Base-by-base conservation (phyloP, 2,888 invertebrate genomes). In the Mermis nigrescens region DNA sequence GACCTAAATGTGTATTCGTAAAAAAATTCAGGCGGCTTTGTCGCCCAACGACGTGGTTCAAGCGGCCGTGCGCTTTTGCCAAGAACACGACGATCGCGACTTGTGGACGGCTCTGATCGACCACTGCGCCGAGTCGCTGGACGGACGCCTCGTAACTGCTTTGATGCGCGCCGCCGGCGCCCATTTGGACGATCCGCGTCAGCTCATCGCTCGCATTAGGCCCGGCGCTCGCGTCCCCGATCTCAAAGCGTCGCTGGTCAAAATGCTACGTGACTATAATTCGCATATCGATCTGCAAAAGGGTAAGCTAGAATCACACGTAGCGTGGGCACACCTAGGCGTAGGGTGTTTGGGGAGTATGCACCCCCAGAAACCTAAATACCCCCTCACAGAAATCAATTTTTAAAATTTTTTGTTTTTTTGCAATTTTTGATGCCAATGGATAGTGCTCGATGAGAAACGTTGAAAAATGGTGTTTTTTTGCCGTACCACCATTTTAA, bases 251-350 rank as follows among this genome's bases (percentile, higher is more conserved):
- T 86, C 91, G 0, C 78, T 95, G 12, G 87, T 88, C 1, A 91
- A 90, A 77, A 89, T 95, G 82, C 80, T 95, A 76, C 84, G 86
- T 68, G 95, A 95, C 73, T 94, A 89, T 74, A 87, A 86, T 70
- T 78, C 92, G 61, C 91, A 92, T 76, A 82, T 82, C n/a, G 55
- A 57, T 26, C 46, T 68, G 48, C 62, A 66, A 29, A 53, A 55
- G 26, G 66, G 60, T n/a, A n/a, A n/a, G n/a, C n/a, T n/a, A n/a
- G n/a, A n/a, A n/a, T n/a, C n/a, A n/a, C n/a, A n/a, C n/a, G n/a
- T n/a, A n/a, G n/a, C n/a, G n/a, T n/a, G n/a, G n/a, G n/a, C n/a
- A n/a, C n/a, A n/a, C n/a, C n/a, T n/a, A n/a, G n/a, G n/a, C n/a
- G n/a, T n/a, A n/a, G n/a, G n/a, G n/a, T n/a, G n/a, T n/a, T n/a